Base-by-base conservation (phyloP, 2,113 vertebrate genomes). In the Eudyptes chrysolophus region DNA sequence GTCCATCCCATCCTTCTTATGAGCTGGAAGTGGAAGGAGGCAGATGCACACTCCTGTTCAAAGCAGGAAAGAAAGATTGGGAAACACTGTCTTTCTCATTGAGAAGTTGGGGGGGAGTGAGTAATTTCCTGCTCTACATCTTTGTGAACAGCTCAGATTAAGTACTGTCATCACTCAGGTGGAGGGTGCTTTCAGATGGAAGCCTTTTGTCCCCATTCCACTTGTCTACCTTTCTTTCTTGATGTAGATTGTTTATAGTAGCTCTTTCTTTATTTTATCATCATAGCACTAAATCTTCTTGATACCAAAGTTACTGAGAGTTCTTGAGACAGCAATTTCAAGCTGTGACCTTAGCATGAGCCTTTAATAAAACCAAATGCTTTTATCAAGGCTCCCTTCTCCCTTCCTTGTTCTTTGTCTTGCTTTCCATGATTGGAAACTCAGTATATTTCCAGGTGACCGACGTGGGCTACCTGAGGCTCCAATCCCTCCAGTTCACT, bases 401-500 rank as follows among this genome's bases (percentile, higher is more conserved):
- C 21, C 25, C 10, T 57, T 34, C 26, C 20, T 54, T 65, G 3
- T 46, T 79, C 48, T 91, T 83, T 83, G 13, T 40, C 42, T 42
- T 83, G 8, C 17, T 25, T 92, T 76, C 38, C 49, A 42, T 29
- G 22, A 46, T 5, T 80, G 38, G 52, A 93, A 93, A 80, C 19
- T 42, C 7, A 5, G 2, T 44, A 5, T 49, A 51, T 68, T 79
- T 85, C 44, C 38, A 42, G 11, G 7, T 83, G 42, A 71, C 32
- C 0, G 2, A 3, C 0, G 0, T 38, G 26, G n/a, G 8, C 25
- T 74, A n/a, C 13, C 20, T 54, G 49, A 75, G 34, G 16, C 74
- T 81, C 30, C 11, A 52, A 0, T 44, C 16, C 27, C 32, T 75
- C 14, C 27, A 49, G 46, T 22, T 66, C 36, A 72, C 30, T 57